These are phyloP conservation scores for Ostrea edulis DNA, from an alignment of 1,140 invertebrate genomes.

Conservation along the genomic window DNA sequence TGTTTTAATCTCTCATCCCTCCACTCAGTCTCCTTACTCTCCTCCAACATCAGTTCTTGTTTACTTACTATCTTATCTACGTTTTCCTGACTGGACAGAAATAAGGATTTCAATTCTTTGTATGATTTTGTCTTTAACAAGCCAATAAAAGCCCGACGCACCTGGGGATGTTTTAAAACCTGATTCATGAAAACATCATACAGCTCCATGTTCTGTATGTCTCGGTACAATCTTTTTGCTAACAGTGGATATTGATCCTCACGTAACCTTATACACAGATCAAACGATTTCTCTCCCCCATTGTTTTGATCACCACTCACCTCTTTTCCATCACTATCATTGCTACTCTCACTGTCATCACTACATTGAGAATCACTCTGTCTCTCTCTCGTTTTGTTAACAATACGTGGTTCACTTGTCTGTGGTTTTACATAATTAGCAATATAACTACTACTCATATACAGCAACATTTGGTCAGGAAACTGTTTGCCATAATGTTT, in stretches of 20 bases:
- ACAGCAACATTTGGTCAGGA: not conserved
- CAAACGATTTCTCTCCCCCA: not conserved
- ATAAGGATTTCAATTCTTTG: not conserved
- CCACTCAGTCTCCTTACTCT: not conserved
- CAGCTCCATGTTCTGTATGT: not conserved
- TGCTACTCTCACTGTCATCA: no score
- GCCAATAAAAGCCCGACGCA: not conserved
- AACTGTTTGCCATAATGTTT: not conserved
- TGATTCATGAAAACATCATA: not conserved
- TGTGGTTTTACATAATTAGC: not conserved
- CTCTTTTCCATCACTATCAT: not conserved
- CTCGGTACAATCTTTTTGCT: not conserved
- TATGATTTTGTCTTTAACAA: not conserved
- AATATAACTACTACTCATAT: constrained; percentile 5
- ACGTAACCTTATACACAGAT: not conserved
- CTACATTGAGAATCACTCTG: no score
- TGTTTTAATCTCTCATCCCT: not conserved
- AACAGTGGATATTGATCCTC: not conserved
- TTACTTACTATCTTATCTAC: not conserved
- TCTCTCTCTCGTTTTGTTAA: not conserved
- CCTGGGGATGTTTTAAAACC: not conserved
- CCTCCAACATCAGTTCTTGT: not conserved
- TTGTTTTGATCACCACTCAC: not conserved
- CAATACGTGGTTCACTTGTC: not conserved
- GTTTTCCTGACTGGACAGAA: not conserved